These are phyloP conservation scores for Crotalus helleri DNA, from an alignment of 2,113 vertebrate genomes.

Conservation along the genomic window DNA sequence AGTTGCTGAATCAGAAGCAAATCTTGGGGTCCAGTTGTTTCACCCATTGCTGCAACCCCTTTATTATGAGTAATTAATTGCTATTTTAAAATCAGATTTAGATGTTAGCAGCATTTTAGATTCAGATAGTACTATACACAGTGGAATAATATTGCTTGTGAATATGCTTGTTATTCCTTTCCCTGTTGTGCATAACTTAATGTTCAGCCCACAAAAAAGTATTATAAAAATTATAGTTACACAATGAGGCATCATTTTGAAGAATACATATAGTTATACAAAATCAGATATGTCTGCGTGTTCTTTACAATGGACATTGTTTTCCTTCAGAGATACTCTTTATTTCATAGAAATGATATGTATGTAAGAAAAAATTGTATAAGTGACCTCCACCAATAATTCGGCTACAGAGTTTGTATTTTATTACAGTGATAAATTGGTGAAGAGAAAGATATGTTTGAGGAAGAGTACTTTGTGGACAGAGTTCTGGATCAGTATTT, in stretches of 20 bases:
- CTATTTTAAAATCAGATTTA: neutral
- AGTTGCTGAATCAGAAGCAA: neutral
- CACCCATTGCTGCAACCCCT: neutral
- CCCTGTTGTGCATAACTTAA: neutral
- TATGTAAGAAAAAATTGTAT: neutral
- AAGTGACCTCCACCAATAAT: neutral
- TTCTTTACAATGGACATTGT: neutral
- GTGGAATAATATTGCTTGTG: neutral
- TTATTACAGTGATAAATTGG: constrained; percentile 11
- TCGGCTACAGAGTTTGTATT: constrained; percentile 22
- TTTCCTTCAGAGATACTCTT: neutral
- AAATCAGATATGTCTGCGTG: neutral
- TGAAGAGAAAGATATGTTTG: constrained; percentile 8
- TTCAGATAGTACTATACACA: neutral
- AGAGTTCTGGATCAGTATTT: neutral
- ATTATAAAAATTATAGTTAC: neutral
- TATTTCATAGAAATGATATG: neutral
- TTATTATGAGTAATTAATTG: neutral
- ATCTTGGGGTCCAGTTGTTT: neutral
- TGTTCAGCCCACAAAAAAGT: neutral
- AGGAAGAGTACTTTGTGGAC: neutral
- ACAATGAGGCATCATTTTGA: neutral
- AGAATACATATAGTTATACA: neutral
- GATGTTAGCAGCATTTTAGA: neutral
- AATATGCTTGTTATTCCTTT: neutral